phyloP scores from a whole-genome alignment of 2,797 vertebrate species.

The Pelodytes ibericus region DNA sequence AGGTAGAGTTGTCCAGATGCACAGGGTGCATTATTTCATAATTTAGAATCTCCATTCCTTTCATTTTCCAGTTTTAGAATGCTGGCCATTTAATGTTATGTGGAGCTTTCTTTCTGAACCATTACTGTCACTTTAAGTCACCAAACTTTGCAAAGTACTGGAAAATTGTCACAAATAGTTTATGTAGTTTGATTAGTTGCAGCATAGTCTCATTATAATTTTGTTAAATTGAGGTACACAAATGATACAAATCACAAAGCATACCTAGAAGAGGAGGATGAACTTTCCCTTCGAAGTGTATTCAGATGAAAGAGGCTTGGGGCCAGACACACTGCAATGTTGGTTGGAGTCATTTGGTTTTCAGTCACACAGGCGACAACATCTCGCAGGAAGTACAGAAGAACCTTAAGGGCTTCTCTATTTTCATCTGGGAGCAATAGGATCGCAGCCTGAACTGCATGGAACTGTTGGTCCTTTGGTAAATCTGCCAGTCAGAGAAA shows the following conservation, averaged over 20 bases:
- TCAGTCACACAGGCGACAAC: slow-evolving; percentile 80
- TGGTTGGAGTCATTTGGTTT: slow-evolving; percentile 90
- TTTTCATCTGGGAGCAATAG: slow-evolving; percentile 86
- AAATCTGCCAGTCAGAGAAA: slow-evolving; percentile 69
- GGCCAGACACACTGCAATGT: slow-evolving; percentile 86
- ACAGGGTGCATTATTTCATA: too few species aligned
- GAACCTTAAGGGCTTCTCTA: slow-evolving; percentile 79
- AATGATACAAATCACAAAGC: not conserved
- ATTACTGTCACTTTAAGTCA: too few species aligned
- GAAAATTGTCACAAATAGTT: too few species aligned
- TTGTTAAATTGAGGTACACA: too few species aligned
- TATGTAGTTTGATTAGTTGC: too few species aligned
- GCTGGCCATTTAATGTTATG: too few species aligned
- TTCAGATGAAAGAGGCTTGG: slow-evolving; percentile 89
- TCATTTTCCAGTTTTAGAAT: too few species aligned
- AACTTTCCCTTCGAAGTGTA: slow-evolving; percentile 74
- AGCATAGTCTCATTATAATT: too few species aligned
- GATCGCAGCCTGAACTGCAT: slow-evolving; percentile 81
- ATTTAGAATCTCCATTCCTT: too few species aligned
- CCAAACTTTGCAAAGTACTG: too few species aligned
- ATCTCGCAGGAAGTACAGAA: slow-evolving; percentile 82
- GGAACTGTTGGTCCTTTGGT: slow-evolving; percentile 83
- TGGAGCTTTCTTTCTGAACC: too few species aligned
- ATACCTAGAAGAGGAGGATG: slow-evolving; percentile 72
- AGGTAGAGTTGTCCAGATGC: too few species aligned